Percentiles rank a stretch among this genome's conserved stretches.
phyloP scores from a whole-genome alignment of 2,797 vertebrate genomes.

The Melopsittacus undulatus region DNA sequence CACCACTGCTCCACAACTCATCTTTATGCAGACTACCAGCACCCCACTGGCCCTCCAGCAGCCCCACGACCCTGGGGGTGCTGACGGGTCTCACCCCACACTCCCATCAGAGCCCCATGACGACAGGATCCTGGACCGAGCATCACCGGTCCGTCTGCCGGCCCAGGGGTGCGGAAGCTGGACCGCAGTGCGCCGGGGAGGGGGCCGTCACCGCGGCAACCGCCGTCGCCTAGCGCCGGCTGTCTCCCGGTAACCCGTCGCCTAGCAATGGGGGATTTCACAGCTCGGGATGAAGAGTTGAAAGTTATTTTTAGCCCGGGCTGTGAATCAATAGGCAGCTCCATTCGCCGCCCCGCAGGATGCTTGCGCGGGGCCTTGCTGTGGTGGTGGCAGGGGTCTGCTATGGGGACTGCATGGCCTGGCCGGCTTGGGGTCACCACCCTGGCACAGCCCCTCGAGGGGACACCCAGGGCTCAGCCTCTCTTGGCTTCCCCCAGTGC shows the following conservation, averaged over 20 bases:
- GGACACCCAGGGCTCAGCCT: not conserved
- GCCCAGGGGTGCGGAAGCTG: slow-evolving; percentile 38
- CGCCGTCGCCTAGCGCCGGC: slow-evolving; percentile 76
- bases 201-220: slow-evolving; percentile 85
- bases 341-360: slow-evolving; percentile 59
- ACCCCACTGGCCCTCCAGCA: not conserved
- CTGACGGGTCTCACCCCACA: not conserved
- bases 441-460: rapidly evolving
- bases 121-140: rapidly evolving
- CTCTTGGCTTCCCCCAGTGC: not conserved
- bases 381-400: rapidly evolving
- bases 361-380: not conserved
- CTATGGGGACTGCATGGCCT: not conserved
- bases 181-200: slow-evolving; percentile 83
- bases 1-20: not conserved
- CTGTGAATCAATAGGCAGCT: slow-evolving; percentile 73
- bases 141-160: not conserved
- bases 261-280: slow-evolving; percentile 74
- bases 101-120: not conserved
- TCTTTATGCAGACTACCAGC: not conserved
- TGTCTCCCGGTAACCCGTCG: slow-evolving; percentile 91
- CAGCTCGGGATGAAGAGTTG: slow-evolving; percentile 73
- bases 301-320: slow-evolving; percentile 78
- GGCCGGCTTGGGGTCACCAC: not conserved
- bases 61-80: rapidly evolving